phyloP scores from a whole-genome alignment of 1,140 invertebrate species.

The Drosophila melanica region DNA sequence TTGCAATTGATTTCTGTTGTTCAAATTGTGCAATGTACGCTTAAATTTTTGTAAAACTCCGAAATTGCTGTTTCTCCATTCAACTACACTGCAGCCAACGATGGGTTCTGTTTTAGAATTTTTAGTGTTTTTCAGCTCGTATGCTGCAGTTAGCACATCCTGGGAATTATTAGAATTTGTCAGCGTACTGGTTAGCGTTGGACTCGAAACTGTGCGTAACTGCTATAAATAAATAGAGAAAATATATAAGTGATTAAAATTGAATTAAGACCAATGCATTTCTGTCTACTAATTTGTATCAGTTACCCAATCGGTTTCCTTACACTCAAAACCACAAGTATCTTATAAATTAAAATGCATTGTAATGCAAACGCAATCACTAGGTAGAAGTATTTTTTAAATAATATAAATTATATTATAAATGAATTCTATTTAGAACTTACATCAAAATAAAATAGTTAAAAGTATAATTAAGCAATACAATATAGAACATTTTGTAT shows the following conservation, averaged over 20 bases:
- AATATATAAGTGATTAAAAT: slow-evolving; percentile 3
- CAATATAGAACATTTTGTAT: too few relatives aligned
- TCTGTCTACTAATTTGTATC: not conserved
- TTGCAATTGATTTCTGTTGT: slow-evolving; percentile 67
- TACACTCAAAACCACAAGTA: too few relatives aligned
- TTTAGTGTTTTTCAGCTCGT: not conserved
- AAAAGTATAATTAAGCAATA: too few relatives aligned
- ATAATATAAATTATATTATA: too few relatives aligned
- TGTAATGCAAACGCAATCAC: too few relatives aligned
- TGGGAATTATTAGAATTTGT: slow-evolving; percentile 16
- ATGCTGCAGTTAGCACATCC: slow-evolving; percentile 12
- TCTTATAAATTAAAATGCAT: too few relatives aligned
- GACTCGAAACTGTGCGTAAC: slow-evolving; percentile 81
- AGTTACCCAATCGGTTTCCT: not conserved
- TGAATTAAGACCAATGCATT: not conserved
- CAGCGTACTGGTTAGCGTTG: slow-evolving; percentile 58
- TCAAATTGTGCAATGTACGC: slow-evolving; percentile 87
- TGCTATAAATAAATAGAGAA: slow-evolving; percentile 69
- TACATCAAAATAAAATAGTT: too few relatives aligned
- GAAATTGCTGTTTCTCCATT: slow-evolving; percentile 16
- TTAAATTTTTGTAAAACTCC: slow-evolving; percentile 89
- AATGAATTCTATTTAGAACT: too few relatives aligned
- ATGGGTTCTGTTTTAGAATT: slow-evolving; percentile 3
- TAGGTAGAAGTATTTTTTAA: too few relatives aligned
- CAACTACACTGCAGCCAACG: slow-evolving; percentile 1